Evolutionary conservation across 2,797 vertebrate genomes (phyloP), one percentile per base, ranked within the genome.

Genomic region (Artibeus jamaicensis): DNA sequence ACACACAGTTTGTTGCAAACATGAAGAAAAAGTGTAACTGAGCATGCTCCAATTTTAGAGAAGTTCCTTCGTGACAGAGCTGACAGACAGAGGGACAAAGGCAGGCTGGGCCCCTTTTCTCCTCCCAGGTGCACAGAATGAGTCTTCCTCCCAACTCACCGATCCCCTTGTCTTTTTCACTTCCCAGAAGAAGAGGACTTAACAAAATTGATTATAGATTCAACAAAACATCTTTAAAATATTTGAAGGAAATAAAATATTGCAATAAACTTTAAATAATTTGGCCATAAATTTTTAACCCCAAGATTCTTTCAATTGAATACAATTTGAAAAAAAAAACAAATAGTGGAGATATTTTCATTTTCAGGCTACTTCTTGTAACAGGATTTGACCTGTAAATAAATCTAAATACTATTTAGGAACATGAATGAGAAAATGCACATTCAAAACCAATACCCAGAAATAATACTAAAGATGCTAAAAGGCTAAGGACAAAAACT

Each of bases 221-320:
- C 95, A 94, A 62, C 14, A 81, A 74, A 82, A 86, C 11, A 57
- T 53, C 67, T 93, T 91, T 48, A 83, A 91, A 53, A 26, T 62
- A 82, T 2, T 37, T 62, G 4, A 95, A 95, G 59, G 19, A 87
- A 94, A 87, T 16, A 2, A 76, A 82, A 50, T 46, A 42, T 18
- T 53, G 26, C 6, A 78, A 76, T 24, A 53, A 86, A 37, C 32
- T 39, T 24, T 65, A 59, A 74, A 87, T 14, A 68, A 59, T 76
- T 46, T 89, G 81, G 93, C 37, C 42, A 26, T 53, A 76, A 34
- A 76, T 67, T 84, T 90, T 89, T 91, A 83, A 21, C 24, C 5
- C 12, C 59, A 68, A 88, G 78, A 26, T 73, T 76, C 22, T 77
- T 68, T 91, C 55, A 8, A n/a, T 0, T 50, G 50, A 53, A 46